phyloP scores from a whole-genome alignment of 2,888 invertebrate genomes.

The Cantharis nigra region DNA sequence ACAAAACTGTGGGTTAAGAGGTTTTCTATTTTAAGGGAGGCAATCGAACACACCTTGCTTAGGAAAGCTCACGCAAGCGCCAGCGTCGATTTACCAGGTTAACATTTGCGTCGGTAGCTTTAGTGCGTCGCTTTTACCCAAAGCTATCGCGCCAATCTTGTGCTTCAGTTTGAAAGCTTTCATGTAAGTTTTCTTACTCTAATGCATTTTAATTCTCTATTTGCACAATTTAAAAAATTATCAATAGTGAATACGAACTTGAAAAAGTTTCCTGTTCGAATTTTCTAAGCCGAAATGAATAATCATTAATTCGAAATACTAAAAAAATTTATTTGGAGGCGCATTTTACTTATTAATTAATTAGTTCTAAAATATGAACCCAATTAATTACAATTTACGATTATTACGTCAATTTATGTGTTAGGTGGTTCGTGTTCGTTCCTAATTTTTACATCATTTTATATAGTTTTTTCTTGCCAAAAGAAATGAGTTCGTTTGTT shows the following conservation, averaged over 20 bases:
- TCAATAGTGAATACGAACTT: neutral
- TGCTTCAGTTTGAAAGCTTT: constrained; percentile 24
- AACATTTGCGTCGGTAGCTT: constrained; percentile 29
- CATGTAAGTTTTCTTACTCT: constrained; percentile 31
- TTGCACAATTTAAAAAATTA: neutral
- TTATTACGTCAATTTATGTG: neutral
- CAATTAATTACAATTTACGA: neutral
- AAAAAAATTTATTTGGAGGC: neutral
- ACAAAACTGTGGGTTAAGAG: constrained; percentile 3
- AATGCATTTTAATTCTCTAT: neutral
- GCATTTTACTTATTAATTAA: neutral
- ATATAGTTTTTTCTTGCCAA: neutral
- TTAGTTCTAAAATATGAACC: neutral
- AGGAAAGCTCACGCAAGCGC: constrained; percentile 36
- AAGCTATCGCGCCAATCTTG: constrained; percentile 28
- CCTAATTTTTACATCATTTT: neutral
- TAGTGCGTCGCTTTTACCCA: constrained; percentile 33
- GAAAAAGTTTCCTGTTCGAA: neutral
- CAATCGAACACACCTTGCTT: constrained; percentile 39
- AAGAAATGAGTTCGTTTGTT: neutral
- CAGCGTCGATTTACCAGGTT: constrained; percentile 35
- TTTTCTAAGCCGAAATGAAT: neutral
- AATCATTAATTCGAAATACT: neutral
- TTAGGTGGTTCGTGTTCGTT: neutral
- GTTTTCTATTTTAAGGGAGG: constrained; percentile 11